These are phyloP conservation scores for Polyodon spathula DNA, from an alignment of 2,113 vertebrate genomes.

Conservation along the genomic window DNA sequence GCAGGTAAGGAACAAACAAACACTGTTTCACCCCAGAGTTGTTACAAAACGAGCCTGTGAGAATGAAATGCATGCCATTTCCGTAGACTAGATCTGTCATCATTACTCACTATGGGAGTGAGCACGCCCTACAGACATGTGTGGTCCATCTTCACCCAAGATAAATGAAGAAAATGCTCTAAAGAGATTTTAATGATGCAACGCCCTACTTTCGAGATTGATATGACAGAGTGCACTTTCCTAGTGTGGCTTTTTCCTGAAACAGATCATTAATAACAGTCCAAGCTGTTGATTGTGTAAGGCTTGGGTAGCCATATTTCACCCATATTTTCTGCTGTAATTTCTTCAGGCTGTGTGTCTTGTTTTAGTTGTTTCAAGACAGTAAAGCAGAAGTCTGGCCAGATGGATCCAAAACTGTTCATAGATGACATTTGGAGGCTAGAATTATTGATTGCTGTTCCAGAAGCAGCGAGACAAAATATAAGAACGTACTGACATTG, in stretches of 20 bases:
- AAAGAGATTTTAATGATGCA: conserved; percentile 55
- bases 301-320: not conserved
- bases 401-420: too few species aligned
- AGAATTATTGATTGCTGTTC: too few species aligned
- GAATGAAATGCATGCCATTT: too few species aligned
- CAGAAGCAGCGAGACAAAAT: too few species aligned
- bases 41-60: not conserved
- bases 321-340: not conserved
- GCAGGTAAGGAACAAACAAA: conserved; percentile 2
- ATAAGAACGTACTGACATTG: too few species aligned
- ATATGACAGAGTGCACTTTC: conserved; percentile 10
- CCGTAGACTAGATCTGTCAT: too few species aligned
- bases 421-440: too few species aligned
- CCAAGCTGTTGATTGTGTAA: too few species aligned
- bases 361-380: too few species aligned
- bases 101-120: conserved; percentile 23
- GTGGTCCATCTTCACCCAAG: conserved; percentile 41
- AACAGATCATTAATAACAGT: conserved; percentile 12
- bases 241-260: conserved; percentile 1
- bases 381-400: too few species aligned
- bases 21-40: not conserved
- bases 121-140: conserved; percentile 30
- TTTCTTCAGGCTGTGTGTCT: conserved; percentile 4
- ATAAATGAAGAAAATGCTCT: conserved; percentile 27
- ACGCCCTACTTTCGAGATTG: conserved; percentile 24